Conservation (phyloP, 1,140 invertebrate genomes). For the Leptonema lineaticorne region DNA sequence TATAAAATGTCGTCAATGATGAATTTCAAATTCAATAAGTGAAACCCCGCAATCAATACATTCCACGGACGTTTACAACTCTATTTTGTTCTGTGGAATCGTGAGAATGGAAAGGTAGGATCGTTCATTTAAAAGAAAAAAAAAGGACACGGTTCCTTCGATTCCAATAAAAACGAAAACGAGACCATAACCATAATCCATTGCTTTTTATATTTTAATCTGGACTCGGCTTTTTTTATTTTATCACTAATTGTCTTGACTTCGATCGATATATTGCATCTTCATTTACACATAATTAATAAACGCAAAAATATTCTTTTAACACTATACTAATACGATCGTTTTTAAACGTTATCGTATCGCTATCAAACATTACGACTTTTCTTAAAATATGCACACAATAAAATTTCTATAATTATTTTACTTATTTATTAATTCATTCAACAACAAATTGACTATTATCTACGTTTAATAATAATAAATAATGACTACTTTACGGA, state of each 20-base stretch:
- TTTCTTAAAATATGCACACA: no score
- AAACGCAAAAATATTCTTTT: no score
- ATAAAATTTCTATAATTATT: no score
- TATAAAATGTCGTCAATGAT: background rate
- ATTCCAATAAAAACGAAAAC: background rate
- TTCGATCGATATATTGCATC: background rate
- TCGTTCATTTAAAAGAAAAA: background rate
- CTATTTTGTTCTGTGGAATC: slow-evolving; percentile 9
- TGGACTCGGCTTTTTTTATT: background rate
- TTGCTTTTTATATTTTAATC: no score
- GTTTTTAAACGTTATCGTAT: no score
- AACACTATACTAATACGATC: no score
- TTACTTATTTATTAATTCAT: no score
- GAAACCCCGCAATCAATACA: slow-evolving; percentile 14
- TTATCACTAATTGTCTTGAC: background rate
- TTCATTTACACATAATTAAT: background rate
- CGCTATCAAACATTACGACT: no score
- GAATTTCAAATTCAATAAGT: background rate
- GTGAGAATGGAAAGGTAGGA: background rate
- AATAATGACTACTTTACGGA: no score
- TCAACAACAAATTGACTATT: no score
- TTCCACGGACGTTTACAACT: slow-evolving; percentile 16
- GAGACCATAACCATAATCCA: no score
- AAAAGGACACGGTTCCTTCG: background rate
- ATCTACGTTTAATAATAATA: no score